A percentile compares a stretch with the other conserved stretches of the same genome.
phyloP scores from a whole-genome alignment of 2,888 invertebrate species.

The Drosophila kambysellisi region DNA sequence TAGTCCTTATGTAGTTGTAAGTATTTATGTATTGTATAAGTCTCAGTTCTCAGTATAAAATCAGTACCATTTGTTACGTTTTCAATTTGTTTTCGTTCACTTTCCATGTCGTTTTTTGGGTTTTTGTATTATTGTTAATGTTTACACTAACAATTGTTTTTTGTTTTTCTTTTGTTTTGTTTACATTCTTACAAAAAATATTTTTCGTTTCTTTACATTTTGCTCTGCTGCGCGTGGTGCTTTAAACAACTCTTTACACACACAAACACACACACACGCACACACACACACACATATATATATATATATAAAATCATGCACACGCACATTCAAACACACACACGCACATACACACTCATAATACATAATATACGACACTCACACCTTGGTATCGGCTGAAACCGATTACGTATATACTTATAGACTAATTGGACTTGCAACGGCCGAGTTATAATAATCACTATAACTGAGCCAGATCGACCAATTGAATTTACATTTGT shows the following conservation, averaged over 20 bases:
- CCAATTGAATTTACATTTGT: constrained; percentile 16
- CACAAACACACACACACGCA: constrained; percentile 10
- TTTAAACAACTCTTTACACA: constrained; percentile 43
- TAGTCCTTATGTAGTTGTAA: constrained; percentile 68
- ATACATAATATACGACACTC: constrained; percentile 17
- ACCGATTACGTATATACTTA: constrained; percentile 22
- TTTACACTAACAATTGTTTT: constrained; percentile 42
- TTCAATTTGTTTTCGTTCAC: constrained; percentile 53
- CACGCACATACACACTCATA: constrained; percentile 20
- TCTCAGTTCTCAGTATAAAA: constrained; percentile 81
- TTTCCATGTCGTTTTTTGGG: constrained; percentile 34
- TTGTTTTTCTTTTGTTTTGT: constrained; percentile 2
- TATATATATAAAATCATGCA: constrained; percentile 27
- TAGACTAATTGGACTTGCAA: constrained; percentile 17
- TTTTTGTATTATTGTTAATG: constrained; percentile 37
- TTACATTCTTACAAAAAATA: constrained; percentile 61
- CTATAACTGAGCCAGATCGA: constrained; percentile 40
- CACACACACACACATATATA: background rate
- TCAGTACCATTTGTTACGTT: constrained; percentile 77
- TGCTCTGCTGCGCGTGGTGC: constrained; percentile 75
- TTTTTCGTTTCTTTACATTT: constrained; percentile 29
- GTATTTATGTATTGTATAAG: constrained; percentile 68
- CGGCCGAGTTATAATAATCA: constrained; percentile 12
- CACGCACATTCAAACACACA: constrained; percentile 27
- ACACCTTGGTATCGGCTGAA: constrained; percentile 15